phyloP scores from a whole-genome alignment of 2,113 vertebrate genomes.

The Zootoca vivipara region DNA sequence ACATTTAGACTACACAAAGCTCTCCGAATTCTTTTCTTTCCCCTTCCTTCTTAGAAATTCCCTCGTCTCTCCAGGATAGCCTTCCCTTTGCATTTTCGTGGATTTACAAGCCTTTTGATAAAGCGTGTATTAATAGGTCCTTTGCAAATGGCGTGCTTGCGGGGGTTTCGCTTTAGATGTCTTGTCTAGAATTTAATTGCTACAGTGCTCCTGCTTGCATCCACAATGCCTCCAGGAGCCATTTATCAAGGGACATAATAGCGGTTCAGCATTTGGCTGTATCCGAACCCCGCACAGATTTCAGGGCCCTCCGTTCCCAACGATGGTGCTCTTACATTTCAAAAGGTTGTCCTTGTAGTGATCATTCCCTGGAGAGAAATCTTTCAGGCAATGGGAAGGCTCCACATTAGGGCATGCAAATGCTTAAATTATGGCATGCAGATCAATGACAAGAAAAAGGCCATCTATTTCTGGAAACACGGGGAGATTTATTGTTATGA shows the following conservation, averaged over 20 bases:
- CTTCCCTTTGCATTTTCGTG: conserved; percentile 6
- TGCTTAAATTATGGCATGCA: conserved; percentile 71
- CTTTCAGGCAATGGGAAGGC: conserved; percentile 49
- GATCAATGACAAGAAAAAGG: conserved; percentile 76
- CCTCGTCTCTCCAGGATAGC: conserved; percentile 24
- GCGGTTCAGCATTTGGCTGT: background rate
- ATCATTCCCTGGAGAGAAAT: conserved; percentile 50
- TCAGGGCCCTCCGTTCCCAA: conserved; percentile 26
- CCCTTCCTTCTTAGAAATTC: background rate
- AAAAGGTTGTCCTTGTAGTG: background rate
- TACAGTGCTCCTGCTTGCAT: conserved; percentile 1
- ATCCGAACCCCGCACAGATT: background rate
- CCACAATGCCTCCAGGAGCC: conserved; percentile 19
- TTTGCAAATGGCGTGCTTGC: background rate
- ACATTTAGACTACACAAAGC: background rate
- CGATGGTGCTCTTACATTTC: conserved; percentile 42
- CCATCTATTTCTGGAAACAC: conserved; percentile 78
- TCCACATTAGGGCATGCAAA: conserved; percentile 66
- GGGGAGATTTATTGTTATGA: conserved; percentile 71
- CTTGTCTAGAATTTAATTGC: conserved; percentile 22
- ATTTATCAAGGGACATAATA: conserved; percentile 10
- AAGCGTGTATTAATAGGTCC: conserved; percentile 16
- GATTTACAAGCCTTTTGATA: conserved; percentile 39
- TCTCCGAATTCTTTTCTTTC: background rate
- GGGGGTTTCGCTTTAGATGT: background rate